phyloP scores from a whole-genome alignment of 1,140 invertebrate species.

The Lepidurus arcticus region DNA sequence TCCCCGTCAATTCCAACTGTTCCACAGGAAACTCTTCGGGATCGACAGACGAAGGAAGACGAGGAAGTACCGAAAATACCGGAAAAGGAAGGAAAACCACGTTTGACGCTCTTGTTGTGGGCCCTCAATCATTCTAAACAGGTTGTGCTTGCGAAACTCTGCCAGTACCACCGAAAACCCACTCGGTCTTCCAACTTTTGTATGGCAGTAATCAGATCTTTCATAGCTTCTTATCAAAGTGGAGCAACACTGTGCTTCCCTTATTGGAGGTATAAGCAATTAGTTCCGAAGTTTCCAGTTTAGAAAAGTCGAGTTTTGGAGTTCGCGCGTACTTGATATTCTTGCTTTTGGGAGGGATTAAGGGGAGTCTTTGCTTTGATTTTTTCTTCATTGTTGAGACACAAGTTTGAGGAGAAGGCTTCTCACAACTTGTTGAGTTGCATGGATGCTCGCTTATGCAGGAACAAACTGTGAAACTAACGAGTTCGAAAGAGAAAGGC shows the following conservation, averaged over 20 bases:
- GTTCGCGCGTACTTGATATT: too few species aligned
- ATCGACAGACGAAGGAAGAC: not conserved
- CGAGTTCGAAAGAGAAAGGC: not conserved
- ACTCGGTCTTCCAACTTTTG: too few species aligned
- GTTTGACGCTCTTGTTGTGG: not conserved
- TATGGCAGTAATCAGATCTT: too few species aligned
- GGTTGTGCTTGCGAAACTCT: not conserved
- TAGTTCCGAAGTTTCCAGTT: too few species aligned
- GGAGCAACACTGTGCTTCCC: too few species aligned
- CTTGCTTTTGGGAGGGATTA: not conserved
- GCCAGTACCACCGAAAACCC: not conserved
- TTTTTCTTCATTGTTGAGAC: not conserved
- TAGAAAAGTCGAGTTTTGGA: too few species aligned
- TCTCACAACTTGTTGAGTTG: conserved; percentile 12
- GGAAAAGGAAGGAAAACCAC: not conserved
- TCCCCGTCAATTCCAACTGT: not conserved
- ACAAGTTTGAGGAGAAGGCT: not conserved
- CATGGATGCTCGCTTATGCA: not conserved
- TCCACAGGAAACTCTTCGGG: not conserved
- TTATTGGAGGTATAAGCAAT: too few species aligned
- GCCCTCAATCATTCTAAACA: not conserved
- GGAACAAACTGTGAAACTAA: too few species aligned
- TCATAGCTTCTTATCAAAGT: too few species aligned
- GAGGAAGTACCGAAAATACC: not conserved
- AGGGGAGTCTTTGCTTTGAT: not conserved